These are phyloP conservation scores for Nothura maculosa DNA, from an alignment of 2,797 vertebrate genomes.

Conservation along the genomic window DNA sequence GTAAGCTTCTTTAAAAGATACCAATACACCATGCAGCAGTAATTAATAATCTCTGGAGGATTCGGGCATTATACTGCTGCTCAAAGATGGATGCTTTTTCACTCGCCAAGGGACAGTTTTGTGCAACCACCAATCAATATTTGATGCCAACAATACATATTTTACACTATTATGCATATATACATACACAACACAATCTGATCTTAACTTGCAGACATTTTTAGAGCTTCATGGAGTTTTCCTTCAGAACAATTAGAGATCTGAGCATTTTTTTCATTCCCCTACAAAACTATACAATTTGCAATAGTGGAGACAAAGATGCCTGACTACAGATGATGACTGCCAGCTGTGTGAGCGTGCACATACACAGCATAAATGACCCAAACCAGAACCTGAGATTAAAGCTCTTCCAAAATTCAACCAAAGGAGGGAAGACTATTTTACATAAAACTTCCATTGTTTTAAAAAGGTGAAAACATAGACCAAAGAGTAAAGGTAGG, in stretches of 20 bases:
- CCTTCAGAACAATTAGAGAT: not conserved
- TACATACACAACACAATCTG: not conserved
- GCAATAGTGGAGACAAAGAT: not conserved
- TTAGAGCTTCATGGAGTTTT: not conserved
- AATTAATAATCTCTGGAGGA: slow-evolving; percentile 61
- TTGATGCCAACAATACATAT: not conserved
- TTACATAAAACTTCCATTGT: not conserved
- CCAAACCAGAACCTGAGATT: not conserved
- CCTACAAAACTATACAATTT: not conserved
- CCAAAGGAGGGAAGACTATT: not conserved
- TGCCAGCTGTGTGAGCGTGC: not conserved
- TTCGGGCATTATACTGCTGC: not conserved
- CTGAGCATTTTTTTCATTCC: not conserved
- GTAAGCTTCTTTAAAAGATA: slow-evolving; percentile 43
- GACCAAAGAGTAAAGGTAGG: not conserved
- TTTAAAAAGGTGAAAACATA: not conserved
- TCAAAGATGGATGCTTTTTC: slow-evolving; percentile 25
- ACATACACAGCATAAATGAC: not conserved
- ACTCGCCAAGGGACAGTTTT: slow-evolving; percentile 30
- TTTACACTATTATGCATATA: not conserved
- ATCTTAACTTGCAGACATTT: not conserved
- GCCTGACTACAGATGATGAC: not conserved
- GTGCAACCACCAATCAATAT: slow-evolving; percentile 20
- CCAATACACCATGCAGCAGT: slow-evolving; percentile 26
- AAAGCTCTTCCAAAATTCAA: not conserved